Evolutionary conservation across 2,113 vertebrate genomes (phyloP), one percentile per base, ranked within the genome.

Genomic region (Montifringilla adamsi): DNA sequence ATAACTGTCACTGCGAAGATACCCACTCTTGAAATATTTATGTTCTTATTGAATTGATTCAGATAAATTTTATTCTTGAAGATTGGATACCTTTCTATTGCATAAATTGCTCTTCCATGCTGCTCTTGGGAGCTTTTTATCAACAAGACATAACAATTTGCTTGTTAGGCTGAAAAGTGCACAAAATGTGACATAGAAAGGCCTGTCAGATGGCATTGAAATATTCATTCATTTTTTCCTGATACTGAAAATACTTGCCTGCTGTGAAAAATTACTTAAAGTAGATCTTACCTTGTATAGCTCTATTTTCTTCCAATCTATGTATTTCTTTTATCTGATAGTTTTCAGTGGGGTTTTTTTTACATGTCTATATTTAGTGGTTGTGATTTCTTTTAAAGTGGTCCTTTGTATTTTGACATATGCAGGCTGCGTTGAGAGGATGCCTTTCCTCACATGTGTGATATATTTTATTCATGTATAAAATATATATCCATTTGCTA

Each of bases 121-220:
- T 94, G 50, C 53, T 89, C n/a, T 80, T 82, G 64, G 80, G 76
- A 96, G 58, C 41, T 89, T 8, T 96, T 87, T 90, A 33, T 94
- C 63, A 90, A 50, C 39, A 82, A 63, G 37, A 72, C 44, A 18
- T 81, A 91, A 56, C 63, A 85, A 35, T 76, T 74, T 56, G 27
- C 69, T 84, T 84, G 72, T 94, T 95, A 96, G 53, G 58, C 14
- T 62, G 50, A 66, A 23, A 72, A 79, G 46, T 52, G 21, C 79
- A 43, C 77, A 17, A 96, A 83, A 49, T 53, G 19, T 83, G 94
- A 30, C 46, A 63, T 59, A 50, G 44, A 41, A 87, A 55, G 50
- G 56, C 33, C 72, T 91, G 83, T 90, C 52, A 89, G 43, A 52
- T 76, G 43, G 23, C 28, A 58, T 67, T 78, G 62, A 76, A 73